Conservation (phyloP, 2,888 invertebrate genomes). For the Arctia plantaginis region DNA sequence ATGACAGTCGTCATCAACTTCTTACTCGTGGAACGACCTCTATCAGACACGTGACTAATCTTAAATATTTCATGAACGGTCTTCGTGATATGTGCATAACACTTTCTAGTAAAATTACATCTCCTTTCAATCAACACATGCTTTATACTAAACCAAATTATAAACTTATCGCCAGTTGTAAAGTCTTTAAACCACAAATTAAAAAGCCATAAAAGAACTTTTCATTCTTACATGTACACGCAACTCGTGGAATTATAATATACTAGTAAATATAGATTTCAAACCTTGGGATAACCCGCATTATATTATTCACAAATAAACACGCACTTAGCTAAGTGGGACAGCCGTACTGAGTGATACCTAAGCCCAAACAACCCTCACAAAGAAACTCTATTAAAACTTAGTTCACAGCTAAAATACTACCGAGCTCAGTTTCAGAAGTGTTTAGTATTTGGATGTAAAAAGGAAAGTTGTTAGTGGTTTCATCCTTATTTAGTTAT, state of each 20-base stretch:
- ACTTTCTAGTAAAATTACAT: no score
- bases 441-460: not conserved
- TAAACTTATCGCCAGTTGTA: no score
- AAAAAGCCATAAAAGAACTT: not conserved
- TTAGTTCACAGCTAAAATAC: not conserved
- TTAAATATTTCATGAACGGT: no score
- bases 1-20: no score
- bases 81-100: no score
- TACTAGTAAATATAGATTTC: not conserved
- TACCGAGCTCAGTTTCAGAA: not conserved
- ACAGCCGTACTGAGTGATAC: constrained; percentile 13
- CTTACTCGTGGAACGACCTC: no score
- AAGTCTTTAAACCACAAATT: no score
- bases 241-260: not conserved
- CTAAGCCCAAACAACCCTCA: constrained; percentile 26
- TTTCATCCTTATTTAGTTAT: not conserved
- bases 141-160: no score
- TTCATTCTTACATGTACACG: not conserved
- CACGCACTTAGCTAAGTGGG: constrained; percentile 15
- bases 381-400: constrained; percentile 31
- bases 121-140: no score
- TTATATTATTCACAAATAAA: constrained; percentile 21
- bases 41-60: no score
- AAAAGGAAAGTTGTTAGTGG: not conserved
- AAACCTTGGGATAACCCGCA: not conserved